phyloP scores from a whole-genome alignment of 2,888 invertebrate species.

The Hyalella azteca region DNA sequence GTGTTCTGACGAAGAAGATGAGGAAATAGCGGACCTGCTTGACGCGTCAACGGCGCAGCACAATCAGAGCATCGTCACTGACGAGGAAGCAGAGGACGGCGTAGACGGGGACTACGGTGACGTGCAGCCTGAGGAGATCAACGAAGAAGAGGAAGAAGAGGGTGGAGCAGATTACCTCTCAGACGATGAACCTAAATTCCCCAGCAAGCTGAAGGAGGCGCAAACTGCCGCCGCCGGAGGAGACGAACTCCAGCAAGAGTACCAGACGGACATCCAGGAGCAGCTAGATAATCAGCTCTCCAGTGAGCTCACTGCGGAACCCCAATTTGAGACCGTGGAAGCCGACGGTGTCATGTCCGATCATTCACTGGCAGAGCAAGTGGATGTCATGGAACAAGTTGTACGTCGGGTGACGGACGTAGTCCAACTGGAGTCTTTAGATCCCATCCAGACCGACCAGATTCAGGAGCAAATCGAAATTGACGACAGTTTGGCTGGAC shows the following conservation, averaged over 20 bases:
- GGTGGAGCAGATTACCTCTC: slow-evolving; percentile 34
- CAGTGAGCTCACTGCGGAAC: slow-evolving; percentile 10
- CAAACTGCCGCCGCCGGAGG: neutral
- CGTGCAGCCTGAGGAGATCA: slow-evolving; percentile 23
- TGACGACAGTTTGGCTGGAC: neutral
- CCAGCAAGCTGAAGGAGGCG: neutral
- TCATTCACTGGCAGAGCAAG: slow-evolving; percentile 1
- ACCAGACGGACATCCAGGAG: neutral
- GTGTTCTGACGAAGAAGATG: slow-evolving; percentile 30
- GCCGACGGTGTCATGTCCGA: neutral
- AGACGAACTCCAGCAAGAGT: slow-evolving; percentile 1
- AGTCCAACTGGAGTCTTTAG: slow-evolving; percentile 12
- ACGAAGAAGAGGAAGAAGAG: slow-evolving; percentile 34
- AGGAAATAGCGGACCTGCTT: slow-evolving; percentile 11
- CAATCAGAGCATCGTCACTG: neutral
- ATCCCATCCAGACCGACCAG: slow-evolving; percentile 15
- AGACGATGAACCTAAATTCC: slow-evolving; percentile 28
- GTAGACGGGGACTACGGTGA: slow-evolving; percentile 31
- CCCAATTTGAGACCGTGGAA: slow-evolving; percentile 14
- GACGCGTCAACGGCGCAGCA: neutral
- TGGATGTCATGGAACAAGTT: slow-evolving; percentile 24
- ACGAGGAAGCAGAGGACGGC: slow-evolving; percentile 38
- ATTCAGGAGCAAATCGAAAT: slow-evolving; percentile 26
- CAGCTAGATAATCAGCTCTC: slow-evolving; percentile 18
- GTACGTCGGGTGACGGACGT: slow-evolving; percentile 6